phyloP scores from a whole-genome alignment of 1,140 invertebrate genomes.

The Danaus melanippus region DNA sequence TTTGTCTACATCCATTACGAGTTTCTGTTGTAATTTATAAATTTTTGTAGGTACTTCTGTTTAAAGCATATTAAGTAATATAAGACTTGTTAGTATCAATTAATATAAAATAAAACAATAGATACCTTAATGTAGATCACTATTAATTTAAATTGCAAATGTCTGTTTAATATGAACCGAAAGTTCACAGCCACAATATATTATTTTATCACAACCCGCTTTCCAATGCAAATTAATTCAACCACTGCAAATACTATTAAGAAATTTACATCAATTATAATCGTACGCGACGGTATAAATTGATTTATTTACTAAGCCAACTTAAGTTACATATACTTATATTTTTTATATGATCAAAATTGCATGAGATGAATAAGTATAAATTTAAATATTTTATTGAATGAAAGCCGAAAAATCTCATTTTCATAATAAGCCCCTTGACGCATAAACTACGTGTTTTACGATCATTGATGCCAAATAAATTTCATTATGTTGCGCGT shows the following conservation, averaged over 20 bases:
- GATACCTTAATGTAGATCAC: conserved; percentile 22
- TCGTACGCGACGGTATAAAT: too few relatives aligned
- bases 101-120: conserved; percentile 12
- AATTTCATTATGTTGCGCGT: conserved; percentile 32
- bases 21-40: too few relatives aligned
- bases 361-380: conserved; percentile 32
- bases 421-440: conserved; percentile 43
- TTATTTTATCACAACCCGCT: conserved; percentile 25
- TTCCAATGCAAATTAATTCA: conserved; percentile 30
- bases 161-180: conserved; percentile 17
- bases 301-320: too few relatives aligned
- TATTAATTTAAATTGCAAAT: conserved; percentile 48
- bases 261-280: conserved; percentile 13
- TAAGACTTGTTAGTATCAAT: too few relatives aligned
- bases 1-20: too few relatives aligned
- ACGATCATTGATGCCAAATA: conserved; percentile 46
- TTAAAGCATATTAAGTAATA: too few relatives aligned
- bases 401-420: conserved; percentile 37
- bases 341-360: conserved; percentile 8
- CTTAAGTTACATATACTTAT: too few relatives aligned
- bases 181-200: conserved; percentile 24
- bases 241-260: conserved; percentile 19
- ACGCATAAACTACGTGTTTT: conserved; percentile 50
- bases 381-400: conserved; percentile 53
- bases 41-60: too few relatives aligned